Evolutionary conservation across 1,140 invertebrate genomes (phyloP).

Genomic region (Cotesia vestalis): DNA sequence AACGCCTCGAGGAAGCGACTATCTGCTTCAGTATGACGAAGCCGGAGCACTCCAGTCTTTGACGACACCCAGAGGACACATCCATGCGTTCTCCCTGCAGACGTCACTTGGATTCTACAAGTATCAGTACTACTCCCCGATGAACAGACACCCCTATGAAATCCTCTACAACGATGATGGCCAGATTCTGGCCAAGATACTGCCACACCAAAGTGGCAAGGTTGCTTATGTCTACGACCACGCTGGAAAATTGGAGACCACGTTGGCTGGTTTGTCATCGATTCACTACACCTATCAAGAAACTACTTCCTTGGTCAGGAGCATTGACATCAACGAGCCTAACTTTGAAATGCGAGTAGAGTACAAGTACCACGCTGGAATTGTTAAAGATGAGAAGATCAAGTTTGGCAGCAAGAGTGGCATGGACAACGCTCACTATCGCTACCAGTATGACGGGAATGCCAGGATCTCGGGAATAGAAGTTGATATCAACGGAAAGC

Average conservation of each 20-base stretch:
- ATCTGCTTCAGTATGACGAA: conserved; percentile 90
- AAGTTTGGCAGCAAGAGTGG: conserved; percentile 86
- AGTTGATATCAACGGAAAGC: conserved; percentile 87
- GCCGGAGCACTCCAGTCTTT: conserved; percentile 89
- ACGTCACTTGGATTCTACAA: conserved; percentile 93
- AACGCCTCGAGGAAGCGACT: conserved; percentile 90
- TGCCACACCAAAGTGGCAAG: conserved; percentile 88
- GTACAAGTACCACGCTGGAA: conserved; percentile 89
- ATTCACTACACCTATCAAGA: conserved; percentile 90
- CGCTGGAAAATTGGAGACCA: conserved; percentile 82
- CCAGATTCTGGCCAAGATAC: conserved; percentile 86
- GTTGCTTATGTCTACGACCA: conserved; percentile 89
- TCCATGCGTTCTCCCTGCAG: conserved; percentile 90
- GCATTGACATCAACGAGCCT: conserved; percentile 84
- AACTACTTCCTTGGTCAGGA: conserved; percentile 82
- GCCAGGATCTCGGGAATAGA: conserved; percentile 86
- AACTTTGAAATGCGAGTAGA: conserved; percentile 88
- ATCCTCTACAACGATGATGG: conserved; percentile 91
- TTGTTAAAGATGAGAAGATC: conserved; percentile 86
- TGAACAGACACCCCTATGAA: conserved; percentile 89
- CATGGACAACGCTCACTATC: conserved; percentile 85
- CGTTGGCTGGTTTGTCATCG: conserved; percentile 87
- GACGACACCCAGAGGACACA: conserved; percentile 91
- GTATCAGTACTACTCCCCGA: conserved; percentile 89
- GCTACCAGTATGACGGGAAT: conserved; percentile 88